A percentile compares a stretch with the other conserved stretches of the same genome.
Evolutionary conservation across 2,113 vertebrate species (phyloP).

Genomic region (Pteruthius melanotis): DNA sequence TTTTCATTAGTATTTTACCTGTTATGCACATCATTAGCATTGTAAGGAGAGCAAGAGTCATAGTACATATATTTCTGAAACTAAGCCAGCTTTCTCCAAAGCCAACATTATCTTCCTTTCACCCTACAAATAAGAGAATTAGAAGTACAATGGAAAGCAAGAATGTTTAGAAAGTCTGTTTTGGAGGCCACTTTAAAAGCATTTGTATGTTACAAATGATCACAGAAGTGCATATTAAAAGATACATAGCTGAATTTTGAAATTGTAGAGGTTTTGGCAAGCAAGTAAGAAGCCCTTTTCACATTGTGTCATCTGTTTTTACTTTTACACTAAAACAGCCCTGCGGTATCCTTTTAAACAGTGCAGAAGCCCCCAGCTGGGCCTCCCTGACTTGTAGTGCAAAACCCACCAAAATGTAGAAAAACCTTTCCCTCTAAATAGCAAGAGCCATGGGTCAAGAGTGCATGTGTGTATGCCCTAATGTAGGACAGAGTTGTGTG

Average conservation of each 20-base stretch:
- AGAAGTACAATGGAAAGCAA: not conserved
- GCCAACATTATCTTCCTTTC: not conserved
- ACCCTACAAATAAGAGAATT: not conserved
- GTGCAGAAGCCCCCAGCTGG: constrained; percentile 8
- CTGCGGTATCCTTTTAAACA: not conserved
- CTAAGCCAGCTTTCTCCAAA: not conserved
- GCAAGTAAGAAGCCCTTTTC: not conserved
- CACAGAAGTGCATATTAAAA: not conserved
- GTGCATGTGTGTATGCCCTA: not conserved
- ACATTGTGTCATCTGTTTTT: constrained; percentile 47
- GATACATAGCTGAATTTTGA: not conserved
- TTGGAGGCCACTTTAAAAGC: not conserved
- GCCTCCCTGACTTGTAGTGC: constrained; percentile 22
- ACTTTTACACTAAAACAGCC: constrained; percentile 13
- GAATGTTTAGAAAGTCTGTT: not conserved
- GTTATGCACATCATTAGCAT: not conserved
- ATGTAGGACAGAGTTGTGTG: not conserved
- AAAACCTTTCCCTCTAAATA: not conserved
- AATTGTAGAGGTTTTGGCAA: constrained; percentile 31
- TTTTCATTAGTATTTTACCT: not conserved
- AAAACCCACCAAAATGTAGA: not conserved
- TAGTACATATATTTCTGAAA: not conserved
- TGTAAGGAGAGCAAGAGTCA: not conserved
- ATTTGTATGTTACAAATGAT: not conserved
- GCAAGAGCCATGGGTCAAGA: not conserved